Evolutionary conservation across 2,113 vertebrate species (phyloP).

Genomic region (Amphiprion ocellaris): DNA sequence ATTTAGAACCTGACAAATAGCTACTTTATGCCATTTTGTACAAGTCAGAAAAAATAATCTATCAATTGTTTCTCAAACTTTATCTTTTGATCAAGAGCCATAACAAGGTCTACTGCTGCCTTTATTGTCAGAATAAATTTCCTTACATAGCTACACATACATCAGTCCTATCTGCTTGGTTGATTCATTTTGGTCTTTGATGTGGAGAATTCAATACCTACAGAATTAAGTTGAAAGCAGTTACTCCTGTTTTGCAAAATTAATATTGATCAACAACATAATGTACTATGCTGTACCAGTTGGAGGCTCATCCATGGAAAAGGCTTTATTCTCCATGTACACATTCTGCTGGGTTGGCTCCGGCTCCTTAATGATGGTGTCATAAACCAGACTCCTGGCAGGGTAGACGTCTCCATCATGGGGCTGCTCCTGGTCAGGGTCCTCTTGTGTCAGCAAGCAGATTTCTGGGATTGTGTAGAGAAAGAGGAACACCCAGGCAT

Average conservation of each 20-base stretch:
- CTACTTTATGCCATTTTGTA: too few relatives aligned
- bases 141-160: too few relatives aligned
- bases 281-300: conserved; percentile 79
- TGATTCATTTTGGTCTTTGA: too few relatives aligned
- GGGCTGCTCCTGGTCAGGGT: conserved; percentile 82
- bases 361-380: conserved; percentile 90
- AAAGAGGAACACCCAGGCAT: conserved; percentile 89
- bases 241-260: background rate
- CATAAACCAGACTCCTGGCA: conserved; percentile 87
- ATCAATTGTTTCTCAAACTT: too few relatives aligned
- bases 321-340: conserved; percentile 93
- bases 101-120: too few relatives aligned
- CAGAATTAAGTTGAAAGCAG: background rate
- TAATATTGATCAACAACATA: background rate
- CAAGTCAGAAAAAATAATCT: too few relatives aligned
- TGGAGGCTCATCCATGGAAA: conserved; percentile 90
- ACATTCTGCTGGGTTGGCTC: conserved; percentile 83
- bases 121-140: too few relatives aligned
- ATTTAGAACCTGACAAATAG: too few relatives aligned
- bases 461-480: conserved; percentile 92
- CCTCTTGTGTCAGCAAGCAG: conserved; percentile 84
- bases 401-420: conserved; percentile 88
- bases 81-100: too few relatives aligned
- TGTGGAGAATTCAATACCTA: too few relatives aligned
- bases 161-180: too few relatives aligned